Evolutionary conservation across 2,113 vertebrate genomes (phyloP).

Genomic region (Jaculus jaculus): DNA sequence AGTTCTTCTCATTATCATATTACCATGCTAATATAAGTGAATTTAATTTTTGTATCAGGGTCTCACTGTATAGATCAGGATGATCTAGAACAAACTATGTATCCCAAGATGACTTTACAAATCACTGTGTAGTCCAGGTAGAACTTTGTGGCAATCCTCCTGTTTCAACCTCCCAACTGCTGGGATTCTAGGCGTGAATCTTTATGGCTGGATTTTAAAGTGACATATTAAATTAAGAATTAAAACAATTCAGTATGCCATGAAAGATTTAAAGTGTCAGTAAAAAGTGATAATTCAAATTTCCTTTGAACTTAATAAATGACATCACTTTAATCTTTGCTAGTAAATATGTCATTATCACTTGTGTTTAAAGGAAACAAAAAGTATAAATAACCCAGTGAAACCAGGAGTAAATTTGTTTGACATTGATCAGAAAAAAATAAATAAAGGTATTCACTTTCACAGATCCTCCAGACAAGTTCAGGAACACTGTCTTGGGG

Average conservation of each 20-base stretch:
- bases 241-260: constrained; percentile 37
- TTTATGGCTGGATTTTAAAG: background rate
- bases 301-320: constrained; percentile 9
- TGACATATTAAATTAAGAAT: constrained; percentile 33
- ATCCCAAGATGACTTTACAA: background rate
- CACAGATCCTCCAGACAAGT: background rate
- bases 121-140: background rate
- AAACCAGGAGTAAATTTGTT: constrained; percentile 4
- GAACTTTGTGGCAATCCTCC: background rate
- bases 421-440: constrained; percentile 20
- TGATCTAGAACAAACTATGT: background rate
- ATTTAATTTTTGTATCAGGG: background rate
- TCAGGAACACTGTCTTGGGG: background rate
- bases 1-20: constrained; percentile 7
- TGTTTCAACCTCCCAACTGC: no score
- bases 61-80: background rate
- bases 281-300: constrained; percentile 36
- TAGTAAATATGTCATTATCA: constrained; percentile 29
- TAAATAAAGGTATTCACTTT: background rate
- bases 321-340: constrained; percentile 8
- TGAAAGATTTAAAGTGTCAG: constrained; percentile 8
- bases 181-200: no score
- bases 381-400: constrained; percentile 40
- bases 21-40: background rate
- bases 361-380: constrained; percentile 7